Percentiles rank a stretch among this genome's conserved stretches.
These are phyloP conservation scores for Megaustenia siamemsis DNA, from an alignment of 2,888 invertebrate genomes.

Conservation along the genomic window DNA sequence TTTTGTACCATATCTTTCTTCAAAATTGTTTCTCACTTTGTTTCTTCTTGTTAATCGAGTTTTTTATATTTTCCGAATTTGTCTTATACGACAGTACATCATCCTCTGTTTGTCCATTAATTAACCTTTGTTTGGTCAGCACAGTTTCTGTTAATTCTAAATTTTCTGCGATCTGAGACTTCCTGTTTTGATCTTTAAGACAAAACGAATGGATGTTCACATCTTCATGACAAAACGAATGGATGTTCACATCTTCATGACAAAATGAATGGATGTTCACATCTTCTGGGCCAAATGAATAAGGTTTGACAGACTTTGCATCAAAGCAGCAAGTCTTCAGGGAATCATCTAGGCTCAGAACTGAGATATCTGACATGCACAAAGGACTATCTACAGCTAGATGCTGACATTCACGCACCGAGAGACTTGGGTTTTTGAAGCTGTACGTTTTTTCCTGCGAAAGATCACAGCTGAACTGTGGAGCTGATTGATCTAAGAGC, in stretches of 20 bases:
- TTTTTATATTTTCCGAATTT: neutral
- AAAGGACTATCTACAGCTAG: neutral
- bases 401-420: neutral
- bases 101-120: neutral
- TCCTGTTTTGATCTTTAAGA: neutral
- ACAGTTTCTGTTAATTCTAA: neutral
- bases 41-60: neutral
- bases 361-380: neutral
- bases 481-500: neutral
- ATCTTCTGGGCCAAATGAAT: neutral
- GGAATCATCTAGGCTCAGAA: neutral
- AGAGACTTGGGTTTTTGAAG: neutral
- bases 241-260: neutral
- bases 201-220: neutral
- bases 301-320: neutral
- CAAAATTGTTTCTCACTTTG: neutral
- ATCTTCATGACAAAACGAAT: too few relatives aligned
- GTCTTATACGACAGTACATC: neutral
- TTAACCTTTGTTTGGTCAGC: neutral
- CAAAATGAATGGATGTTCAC: neutral
- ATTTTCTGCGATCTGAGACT: neutral
- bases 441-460: neutral
- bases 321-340: neutral
- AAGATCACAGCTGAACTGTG: conserved; percentile 25
- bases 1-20: neutral